A percentile compares a stretch with the other conserved stretches of the same genome.
Conservation (phyloP, 2,888 invertebrate species). For the Micropterix aruncella region DNA sequence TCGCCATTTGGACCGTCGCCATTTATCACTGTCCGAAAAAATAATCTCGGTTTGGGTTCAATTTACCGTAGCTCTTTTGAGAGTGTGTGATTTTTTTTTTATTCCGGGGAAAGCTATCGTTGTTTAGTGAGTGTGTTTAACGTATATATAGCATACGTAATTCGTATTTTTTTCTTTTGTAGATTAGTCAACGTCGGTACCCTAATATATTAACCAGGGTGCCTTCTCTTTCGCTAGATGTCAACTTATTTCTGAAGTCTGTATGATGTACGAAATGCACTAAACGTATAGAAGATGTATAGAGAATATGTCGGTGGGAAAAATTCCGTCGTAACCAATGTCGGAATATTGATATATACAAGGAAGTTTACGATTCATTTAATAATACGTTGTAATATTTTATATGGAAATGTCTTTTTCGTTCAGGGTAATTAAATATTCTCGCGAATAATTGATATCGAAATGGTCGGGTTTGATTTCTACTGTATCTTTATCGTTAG, state of each 20-base stretch:
- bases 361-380: background rate
- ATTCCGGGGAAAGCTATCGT: constrained; percentile 4
- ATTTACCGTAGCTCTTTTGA: background rate
- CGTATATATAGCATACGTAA: constrained; percentile 18
- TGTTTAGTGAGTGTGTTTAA: constrained; percentile 11
- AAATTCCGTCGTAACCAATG: background rate
- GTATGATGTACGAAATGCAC: constrained; percentile 81
- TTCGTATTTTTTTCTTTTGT: constrained; percentile 25
- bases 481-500: no score
- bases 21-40: no score
- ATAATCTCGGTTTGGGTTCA: background rate
- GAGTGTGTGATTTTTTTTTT: background rate
- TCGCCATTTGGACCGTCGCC: no score
- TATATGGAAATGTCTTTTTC: background rate
- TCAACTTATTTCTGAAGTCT: constrained; percentile 32
- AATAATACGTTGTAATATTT: background rate
- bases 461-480: no score
- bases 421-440: background rate
- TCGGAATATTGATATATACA: background rate
- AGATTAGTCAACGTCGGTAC: constrained; percentile 41
- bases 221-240: constrained; percentile 28
- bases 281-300: constrained; percentile 74
- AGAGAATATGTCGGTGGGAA: background rate
- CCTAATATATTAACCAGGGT: constrained; percentile 37
- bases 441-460: background rate